Percentiles rank a stretch among this genome's conserved stretches.
Conservation (phyloP, 2,113 vertebrate genomes). For the Silurus asotus region DNA sequence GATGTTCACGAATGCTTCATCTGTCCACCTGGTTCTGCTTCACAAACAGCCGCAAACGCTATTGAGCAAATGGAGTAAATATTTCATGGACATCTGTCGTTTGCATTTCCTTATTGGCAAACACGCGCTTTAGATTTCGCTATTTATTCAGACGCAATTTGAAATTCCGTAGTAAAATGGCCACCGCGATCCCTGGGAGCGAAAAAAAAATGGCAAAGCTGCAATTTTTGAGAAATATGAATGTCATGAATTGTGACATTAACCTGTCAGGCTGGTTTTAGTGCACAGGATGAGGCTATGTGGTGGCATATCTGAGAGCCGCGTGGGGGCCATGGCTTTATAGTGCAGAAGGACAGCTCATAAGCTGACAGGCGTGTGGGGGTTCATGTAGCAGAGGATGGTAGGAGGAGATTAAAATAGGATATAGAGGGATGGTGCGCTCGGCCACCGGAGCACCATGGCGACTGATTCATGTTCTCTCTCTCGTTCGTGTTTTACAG, state of each 20-base stretch:
- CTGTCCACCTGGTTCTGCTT: conserved; percentile 22
- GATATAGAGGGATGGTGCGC: conserved; percentile 62
- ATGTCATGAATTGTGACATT: conserved; percentile 65
- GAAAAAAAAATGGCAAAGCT: conserved; percentile 45
- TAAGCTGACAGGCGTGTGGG: conserved; percentile 57
- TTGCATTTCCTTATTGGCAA: background rate
- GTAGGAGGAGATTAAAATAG: conserved; percentile 66
- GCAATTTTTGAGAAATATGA: conserved; percentile 56
- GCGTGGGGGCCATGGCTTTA: conserved; percentile 54
- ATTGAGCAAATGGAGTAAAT: conserved; percentile 30
- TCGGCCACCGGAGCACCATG: conserved; percentile 56
- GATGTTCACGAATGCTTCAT: conserved; percentile 36
- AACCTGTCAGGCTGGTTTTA: conserved; percentile 62
- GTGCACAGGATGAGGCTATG: conserved; percentile 31
- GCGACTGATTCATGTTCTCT: conserved; percentile 41
- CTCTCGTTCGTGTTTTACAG: background rate
- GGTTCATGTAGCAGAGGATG: conserved; percentile 55
- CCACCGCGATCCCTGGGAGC: conserved; percentile 44
- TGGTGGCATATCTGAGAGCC: conserved; percentile 33
- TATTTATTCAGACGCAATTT: conserved; percentile 43
- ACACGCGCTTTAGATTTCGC: conserved; percentile 3
- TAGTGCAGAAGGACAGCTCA: conserved; percentile 53
- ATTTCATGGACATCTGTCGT: conserved; percentile 25
- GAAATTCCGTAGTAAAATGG: conserved; percentile 50
- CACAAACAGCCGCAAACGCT: conserved; percentile 32